Evolutionary conservation across 2,113 vertebrate species (phyloP).

Genomic region (Saccopteryx bilineata): DNA sequence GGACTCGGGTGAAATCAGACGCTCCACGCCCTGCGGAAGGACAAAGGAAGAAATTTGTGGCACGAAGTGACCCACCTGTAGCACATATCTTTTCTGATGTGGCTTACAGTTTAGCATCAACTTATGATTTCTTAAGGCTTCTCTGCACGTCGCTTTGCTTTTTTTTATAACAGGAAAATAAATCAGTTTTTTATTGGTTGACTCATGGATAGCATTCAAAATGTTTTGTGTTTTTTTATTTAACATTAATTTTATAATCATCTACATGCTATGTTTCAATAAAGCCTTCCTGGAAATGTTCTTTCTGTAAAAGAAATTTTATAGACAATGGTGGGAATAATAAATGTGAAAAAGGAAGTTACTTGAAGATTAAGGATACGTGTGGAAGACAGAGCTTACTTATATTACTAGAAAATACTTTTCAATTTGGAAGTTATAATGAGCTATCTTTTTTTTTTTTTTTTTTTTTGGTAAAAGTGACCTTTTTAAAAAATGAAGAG

Average conservation of each 20-base stretch:
- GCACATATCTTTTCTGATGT: neutral
- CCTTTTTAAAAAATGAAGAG: constrained; percentile 77
- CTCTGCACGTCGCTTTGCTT: neutral
- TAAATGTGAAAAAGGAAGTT: neutral
- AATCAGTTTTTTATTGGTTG: neutral
- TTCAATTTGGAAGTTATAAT: constrained; percentile 67
- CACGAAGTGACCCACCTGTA: neutral
- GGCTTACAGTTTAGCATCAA: neutral
- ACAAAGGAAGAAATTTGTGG: neutral
- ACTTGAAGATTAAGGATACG: neutral
- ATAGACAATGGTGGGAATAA: neutral
- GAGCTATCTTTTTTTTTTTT: constrained; percentile 59
- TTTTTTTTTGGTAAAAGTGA: constrained; percentile 71
- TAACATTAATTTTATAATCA: neutral
- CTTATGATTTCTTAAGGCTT: neutral
- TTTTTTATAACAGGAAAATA: neutral
- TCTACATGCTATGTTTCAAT: neutral
- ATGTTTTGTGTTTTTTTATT: neutral
- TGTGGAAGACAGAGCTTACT: neutral
- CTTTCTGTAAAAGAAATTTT: constrained; percentile 2
- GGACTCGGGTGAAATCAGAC: rapidly evolving
- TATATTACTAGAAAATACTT: constrained; percentile 50
- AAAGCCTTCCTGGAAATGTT: neutral
- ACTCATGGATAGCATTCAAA: neutral
- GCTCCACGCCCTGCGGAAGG: neutral